Conservation (phyloP, 1,140 invertebrate species). For the Tetramorium parvispinum region DNA sequence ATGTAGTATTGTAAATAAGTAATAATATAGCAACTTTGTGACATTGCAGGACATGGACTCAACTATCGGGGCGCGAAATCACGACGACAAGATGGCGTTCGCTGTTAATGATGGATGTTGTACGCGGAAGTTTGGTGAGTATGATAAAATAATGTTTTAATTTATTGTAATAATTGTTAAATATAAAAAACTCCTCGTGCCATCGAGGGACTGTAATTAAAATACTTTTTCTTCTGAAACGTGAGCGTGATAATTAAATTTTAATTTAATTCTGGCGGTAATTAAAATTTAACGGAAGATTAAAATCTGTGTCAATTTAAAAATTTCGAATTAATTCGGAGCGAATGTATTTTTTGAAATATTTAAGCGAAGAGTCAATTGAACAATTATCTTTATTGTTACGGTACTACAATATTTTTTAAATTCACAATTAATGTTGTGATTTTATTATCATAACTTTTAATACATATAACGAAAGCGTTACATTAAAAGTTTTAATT, state of each 20-base stretch:
- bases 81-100: not conserved
- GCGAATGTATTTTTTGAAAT: not conserved
- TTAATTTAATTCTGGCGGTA: not conserved
- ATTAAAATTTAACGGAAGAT: constrained; percentile 5
- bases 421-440: not conserved
- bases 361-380: not conserved
- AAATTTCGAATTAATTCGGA: not conserved
- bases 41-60: not conserved
- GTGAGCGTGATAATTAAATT: constrained; percentile 7
- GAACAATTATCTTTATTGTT: constrained; percentile 4
- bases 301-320: not conserved
- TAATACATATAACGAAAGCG: not conserved
- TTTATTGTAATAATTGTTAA: constrained; percentile 3
- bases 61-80: not conserved
- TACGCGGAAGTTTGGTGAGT: not conserved
- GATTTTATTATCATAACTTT: too few relatives aligned
- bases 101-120: not conserved
- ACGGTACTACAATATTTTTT: constrained; percentile 7
- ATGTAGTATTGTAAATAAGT: not conserved
- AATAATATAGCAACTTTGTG: not conserved
- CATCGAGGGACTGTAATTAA: not conserved
- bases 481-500: not conserved
- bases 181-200: not conserved
- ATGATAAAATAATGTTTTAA: constrained; percentile 3
- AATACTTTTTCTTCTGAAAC: not conserved